phyloP scores from a whole-genome alignment of 64 coral and sea anemone genomes.

The Catalaphyllia jardinei region DNA sequence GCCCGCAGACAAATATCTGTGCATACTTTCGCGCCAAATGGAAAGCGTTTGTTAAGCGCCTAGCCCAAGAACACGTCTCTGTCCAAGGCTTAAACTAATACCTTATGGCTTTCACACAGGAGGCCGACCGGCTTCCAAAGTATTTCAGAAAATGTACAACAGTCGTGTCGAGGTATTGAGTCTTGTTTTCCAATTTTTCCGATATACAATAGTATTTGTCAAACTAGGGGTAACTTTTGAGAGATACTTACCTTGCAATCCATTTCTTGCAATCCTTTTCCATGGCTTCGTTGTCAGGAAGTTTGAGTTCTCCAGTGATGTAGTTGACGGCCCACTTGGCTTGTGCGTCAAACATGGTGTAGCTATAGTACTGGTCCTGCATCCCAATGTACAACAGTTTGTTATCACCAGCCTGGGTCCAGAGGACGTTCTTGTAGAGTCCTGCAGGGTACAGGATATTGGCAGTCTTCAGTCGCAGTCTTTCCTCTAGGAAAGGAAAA shows the following conservation, averaged over 20 bases:
- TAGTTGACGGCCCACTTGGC: constrained; percentile 31
- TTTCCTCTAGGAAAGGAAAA: constrained; percentile 41
- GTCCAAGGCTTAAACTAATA: too few relatives aligned
- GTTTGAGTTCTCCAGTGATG: constrained; percentile 37
- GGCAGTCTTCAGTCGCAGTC: constrained; percentile 7
- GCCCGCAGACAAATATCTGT: too few relatives aligned
- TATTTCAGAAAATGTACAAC: too few relatives aligned
- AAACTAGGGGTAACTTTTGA: too few relatives aligned
- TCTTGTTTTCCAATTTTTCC: too few relatives aligned
- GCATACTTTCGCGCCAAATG: too few relatives aligned
- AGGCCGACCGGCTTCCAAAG: too few relatives aligned
- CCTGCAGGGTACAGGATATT: constrained; percentile 33
- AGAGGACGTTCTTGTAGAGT: constrained; percentile 42
- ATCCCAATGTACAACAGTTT: constrained; percentile 46
- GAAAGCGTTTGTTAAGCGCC: too few relatives aligned
- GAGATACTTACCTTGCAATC: constrained; percentile 34
- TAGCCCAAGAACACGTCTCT: too few relatives aligned
- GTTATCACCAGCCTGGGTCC: constrained; percentile 29
- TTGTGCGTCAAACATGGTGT: constrained; percentile 57
- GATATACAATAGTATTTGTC: too few relatives aligned
- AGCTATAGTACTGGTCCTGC: constrained; percentile 42
- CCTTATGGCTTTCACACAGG: too few relatives aligned
- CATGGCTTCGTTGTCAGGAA: constrained; percentile 40
- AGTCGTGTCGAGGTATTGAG: too few relatives aligned
- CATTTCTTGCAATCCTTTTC: constrained; percentile 21